Evolutionary conservation across 2,888 invertebrate genomes (phyloP).

Genomic region (Entomobrya multifasciata): DNA sequence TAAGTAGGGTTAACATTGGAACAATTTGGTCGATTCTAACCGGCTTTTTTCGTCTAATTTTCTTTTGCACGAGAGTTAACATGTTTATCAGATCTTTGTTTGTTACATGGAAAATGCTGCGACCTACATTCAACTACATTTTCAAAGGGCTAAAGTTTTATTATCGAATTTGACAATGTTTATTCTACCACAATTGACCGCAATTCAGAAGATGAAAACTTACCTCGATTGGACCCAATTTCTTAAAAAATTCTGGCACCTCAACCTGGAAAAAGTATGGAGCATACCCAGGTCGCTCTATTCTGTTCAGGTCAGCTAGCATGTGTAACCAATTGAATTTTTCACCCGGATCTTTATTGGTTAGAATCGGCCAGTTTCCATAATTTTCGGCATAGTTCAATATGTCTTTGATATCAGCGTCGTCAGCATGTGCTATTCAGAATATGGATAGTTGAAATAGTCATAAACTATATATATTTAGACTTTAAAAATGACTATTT

Average conservation of each 20-base stretch:
- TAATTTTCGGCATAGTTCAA: neutral
- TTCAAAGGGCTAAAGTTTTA: no score
- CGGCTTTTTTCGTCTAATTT: constrained; percentile 27
- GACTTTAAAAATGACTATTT: no score
- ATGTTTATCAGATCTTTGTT: constrained; percentile 49
- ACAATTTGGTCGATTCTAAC: constrained; percentile 45
- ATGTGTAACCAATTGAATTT: constrained; percentile 46
- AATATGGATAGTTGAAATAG: no score
- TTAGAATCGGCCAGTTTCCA: constrained; percentile 57
- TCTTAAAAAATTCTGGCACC: constrained; percentile 52
- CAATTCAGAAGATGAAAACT: neutral
- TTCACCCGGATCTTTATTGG: constrained; percentile 45
- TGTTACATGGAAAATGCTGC: constrained; percentile 41
- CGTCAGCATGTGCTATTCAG: constrained; percentile 27
- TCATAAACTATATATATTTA: no score
- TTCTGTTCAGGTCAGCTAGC: constrained; percentile 54
- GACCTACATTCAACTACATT: constrained; percentile 45
- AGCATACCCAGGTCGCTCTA: constrained; percentile 14
- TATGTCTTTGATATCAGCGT: constrained; percentile 42
- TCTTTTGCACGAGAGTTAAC: constrained; percentile 13
- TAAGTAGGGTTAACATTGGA: constrained; percentile 23
- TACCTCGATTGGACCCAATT: constrained; percentile 51
- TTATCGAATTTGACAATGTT: no score
- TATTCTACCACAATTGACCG: no score
- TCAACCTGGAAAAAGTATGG: constrained; percentile 34